These are phyloP conservation scores for Sebastes itinus DNA, from an alignment of 2,797 vertebrate genomes.

Conservation along the genomic window DNA sequence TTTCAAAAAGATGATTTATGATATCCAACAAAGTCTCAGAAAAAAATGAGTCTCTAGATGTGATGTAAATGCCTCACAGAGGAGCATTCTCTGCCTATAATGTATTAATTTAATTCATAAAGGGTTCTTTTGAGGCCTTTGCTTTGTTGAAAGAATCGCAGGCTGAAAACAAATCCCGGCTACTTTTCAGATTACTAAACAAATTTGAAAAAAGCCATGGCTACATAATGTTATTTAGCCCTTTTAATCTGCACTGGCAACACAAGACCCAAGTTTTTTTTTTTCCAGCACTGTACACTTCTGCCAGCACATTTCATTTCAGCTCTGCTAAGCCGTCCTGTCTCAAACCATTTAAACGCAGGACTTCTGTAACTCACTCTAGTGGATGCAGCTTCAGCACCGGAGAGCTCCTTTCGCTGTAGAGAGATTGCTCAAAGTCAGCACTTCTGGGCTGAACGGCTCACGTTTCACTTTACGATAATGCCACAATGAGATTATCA, in stretches of 20 bases:
- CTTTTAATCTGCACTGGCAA: not conserved
- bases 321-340: conserved; percentile 22
- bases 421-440: conserved; percentile 39
- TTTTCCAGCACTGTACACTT: conserved; percentile 17
- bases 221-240: not conserved
- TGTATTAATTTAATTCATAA: conserved; percentile 6
- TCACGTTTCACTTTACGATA: conserved; percentile 29
- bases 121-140: not conserved
- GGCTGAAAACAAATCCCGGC: not conserved
- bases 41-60: conserved; percentile 1
- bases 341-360: conserved; percentile 37
- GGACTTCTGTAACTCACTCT: conserved; percentile 17
- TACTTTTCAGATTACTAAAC: not conserved
- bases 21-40: conserved; percentile 4
- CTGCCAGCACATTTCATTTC: conserved; percentile 41
- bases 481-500: conserved; percentile 19
- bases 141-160: not conserved
- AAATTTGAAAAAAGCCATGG: not conserved
- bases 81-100: conserved; percentile 2
- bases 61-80: conserved; percentile 14
- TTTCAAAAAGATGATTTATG: conserved; percentile 38
- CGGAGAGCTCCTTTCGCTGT: conserved; percentile 21
- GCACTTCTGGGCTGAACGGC: conserved; percentile 36
- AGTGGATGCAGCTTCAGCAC: conserved; percentile 41
- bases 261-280: not conserved